Evolutionary conservation across 30 jellyfish, hydroid and myxozoan species (phyloP).

Genomic region (Nemopilema nomurai): DNA sequence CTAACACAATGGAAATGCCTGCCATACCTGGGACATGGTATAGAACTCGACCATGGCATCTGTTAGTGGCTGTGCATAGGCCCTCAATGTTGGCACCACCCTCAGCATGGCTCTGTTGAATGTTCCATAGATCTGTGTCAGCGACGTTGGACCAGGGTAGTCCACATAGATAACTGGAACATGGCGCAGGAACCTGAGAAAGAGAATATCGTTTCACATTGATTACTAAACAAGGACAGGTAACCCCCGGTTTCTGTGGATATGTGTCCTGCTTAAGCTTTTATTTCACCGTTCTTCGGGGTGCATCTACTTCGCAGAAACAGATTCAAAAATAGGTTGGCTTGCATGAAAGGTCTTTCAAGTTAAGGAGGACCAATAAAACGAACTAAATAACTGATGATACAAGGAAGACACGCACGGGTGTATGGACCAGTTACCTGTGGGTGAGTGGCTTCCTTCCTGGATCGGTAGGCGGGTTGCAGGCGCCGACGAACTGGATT

Average conservation of each 20-base stretch:
- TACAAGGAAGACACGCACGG: too few relatives aligned
- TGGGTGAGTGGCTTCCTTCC: constrained; percentile 97
- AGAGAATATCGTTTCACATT: neutral
- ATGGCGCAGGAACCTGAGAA: constrained; percentile 88
- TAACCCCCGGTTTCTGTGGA: too few relatives aligned
- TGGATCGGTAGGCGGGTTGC: constrained; percentile 99
- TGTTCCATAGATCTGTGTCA: constrained; percentile 97
- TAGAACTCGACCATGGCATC: constrained; percentile 99
- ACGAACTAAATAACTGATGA: too few relatives aligned
- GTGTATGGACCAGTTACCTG: constrained; percentile 45
- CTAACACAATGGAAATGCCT: neutral
- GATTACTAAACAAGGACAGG: too few relatives aligned
- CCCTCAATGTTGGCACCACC: constrained; percentile 88
- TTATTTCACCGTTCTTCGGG: too few relatives aligned
- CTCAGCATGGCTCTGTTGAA: constrained; percentile 97
- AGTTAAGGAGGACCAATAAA: too few relatives aligned
- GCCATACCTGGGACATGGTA: constrained; percentile 89
- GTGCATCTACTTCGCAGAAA: too few relatives aligned
- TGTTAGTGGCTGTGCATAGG: constrained; percentile 96
- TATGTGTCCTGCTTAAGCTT: too few relatives aligned
- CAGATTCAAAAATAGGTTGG: too few relatives aligned
- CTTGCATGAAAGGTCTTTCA: too few relatives aligned
- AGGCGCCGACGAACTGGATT: constrained; percentile 98
- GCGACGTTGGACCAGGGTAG: constrained; percentile 97
- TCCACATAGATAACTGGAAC: constrained; percentile 98